phyloP scores from a whole-genome alignment of 2,113 vertebrate species.

The Leuciscus idus region DNA sequence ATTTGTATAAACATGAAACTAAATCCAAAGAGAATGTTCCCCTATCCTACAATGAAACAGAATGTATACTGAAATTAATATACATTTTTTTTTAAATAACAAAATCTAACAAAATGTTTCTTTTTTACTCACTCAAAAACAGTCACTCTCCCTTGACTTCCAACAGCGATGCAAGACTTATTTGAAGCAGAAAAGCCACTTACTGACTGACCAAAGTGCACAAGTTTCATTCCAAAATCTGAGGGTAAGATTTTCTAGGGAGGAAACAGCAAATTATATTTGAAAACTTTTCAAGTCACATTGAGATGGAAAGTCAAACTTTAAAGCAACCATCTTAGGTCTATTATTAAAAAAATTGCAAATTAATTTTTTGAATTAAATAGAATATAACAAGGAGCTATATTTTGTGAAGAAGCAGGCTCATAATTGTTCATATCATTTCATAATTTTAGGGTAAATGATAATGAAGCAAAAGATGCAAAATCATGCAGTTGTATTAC shows the following conservation, averaged over 20 bases:
- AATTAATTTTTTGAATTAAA: neutral
- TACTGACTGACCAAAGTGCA: slow-evolving; percentile 62
- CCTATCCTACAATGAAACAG: neutral
- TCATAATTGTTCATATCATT: neutral
- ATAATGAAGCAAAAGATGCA: no score
- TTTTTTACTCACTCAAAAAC: slow-evolving; percentile 59
- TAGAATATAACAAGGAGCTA: neutral
- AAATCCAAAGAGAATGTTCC: neutral
- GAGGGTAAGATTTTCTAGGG: slow-evolving; percentile 63
- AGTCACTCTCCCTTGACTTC: slow-evolving; percentile 54
- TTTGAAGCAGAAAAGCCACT: slow-evolving; percentile 15
- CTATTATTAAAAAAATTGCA: neutral
- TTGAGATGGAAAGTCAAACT: neutral
- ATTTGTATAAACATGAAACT: neutral
- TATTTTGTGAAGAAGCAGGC: neutral
- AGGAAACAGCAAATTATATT: neutral
- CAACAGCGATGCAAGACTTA: slow-evolving; percentile 54
- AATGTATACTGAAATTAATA: neutral
- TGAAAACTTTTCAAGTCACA: neutral
- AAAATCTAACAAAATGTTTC: neutral
- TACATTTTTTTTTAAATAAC: neutral
- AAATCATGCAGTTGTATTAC: no score
- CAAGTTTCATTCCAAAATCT: slow-evolving; percentile 51
- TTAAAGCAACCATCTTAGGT: neutral
- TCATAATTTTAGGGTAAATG: no score